Evolutionary conservation across 2,797 vertebrate genomes (phyloP), one percentile per base, ranked within the genome.

Genomic region (Xenops minutus): DNA sequence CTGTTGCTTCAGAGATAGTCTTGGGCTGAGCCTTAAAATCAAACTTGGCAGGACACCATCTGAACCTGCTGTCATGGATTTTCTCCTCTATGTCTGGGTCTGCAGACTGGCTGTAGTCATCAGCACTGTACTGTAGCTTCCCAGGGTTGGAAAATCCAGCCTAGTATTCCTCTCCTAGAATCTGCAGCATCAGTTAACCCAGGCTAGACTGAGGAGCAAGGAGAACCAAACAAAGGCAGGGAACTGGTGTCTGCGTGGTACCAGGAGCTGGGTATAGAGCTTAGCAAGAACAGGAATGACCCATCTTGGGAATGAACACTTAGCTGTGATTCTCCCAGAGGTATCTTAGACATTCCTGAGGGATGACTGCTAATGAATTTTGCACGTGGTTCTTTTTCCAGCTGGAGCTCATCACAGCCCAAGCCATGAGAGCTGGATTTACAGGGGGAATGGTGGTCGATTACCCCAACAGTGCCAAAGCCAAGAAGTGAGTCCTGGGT

Each of bases 361-460:
- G 39, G 5, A 3, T 64, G 14, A 19, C 30, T 2, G 6, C 44
- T 74, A 23, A 86, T 12, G 92, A 41, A 78, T 66, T 39, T 8
- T 49, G 32, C 3, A 37, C 2, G 0, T 91, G 27, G 37, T 97
- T 17, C 43, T 83, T 52, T 64, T 91, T 24, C n/a, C 95, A 99
- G 99, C 95, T 99, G 95, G 99, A 99, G 95, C 97, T 99, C 92
- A 99, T 99, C 94, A 99, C 99, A 0, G 83, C 98, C 7, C 99
- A 99, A 93, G 99, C 99, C 66, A 99, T 99, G 97, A 98, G 93
- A 94, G 99, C 99, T 5, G 99, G 99, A 56, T 99, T 99, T 97
- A 99, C 98, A 0, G 99, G 99, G 7, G 99, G 99, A 10, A 98
- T 99, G 98, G 99, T 99, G 85, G 98, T 99, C 39, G 99, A 99